Base-by-base conservation (phyloP, 1,140 invertebrate genomes). In the Cotesia chilonis region DNA sequence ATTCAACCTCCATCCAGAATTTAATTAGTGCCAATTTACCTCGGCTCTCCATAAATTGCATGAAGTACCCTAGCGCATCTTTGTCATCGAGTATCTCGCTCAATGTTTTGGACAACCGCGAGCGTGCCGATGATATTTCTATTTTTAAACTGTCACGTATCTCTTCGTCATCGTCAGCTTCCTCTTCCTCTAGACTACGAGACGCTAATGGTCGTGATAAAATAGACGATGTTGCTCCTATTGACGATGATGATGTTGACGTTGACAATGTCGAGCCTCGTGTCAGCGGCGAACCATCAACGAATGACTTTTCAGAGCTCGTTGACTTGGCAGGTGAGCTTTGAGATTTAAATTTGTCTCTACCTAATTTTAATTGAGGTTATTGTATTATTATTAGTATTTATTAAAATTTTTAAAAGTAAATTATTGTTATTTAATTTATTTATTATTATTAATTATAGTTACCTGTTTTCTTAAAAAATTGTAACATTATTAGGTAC, bases 1-100 rank as follows among this genome's bases (percentile, higher is more conserved):
- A 92, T 75, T 93, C 91, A 12, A 92, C 90, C 81, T 94, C 93
- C 69, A 93, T 79, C 90, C 91, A 94, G 81, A 93, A 94, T 80
- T 90, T 90, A 2, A 94, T 89, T 6, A 91, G 84, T 2, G 87
- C 75, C 12, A 90, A 79, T 2, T 83, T 86, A 73, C 90, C 89
- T 35, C 85, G 85, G 0, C 89, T 86, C 38, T 94, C 92, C 87
- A 94, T 88, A 81, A 89, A 94, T 74, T 94, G 91, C 38, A 94
- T 90, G 78, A 94, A 93, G 78, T 92, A 93, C 5, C 89, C 88
- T 5, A 94, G 80, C n/a, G 91, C 92, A 80, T 89, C 88, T 77
- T 92, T 90, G 77, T 94, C 92, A 17, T 86, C 81, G 1, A 94
- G 82, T 69, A 93, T 90, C 71, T 93, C 90, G 12, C 83, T 76